These are phyloP conservation scores for Ariopsis seemanni DNA, from an alignment of 2,113 vertebrate genomes.

Conservation along the genomic window DNA sequence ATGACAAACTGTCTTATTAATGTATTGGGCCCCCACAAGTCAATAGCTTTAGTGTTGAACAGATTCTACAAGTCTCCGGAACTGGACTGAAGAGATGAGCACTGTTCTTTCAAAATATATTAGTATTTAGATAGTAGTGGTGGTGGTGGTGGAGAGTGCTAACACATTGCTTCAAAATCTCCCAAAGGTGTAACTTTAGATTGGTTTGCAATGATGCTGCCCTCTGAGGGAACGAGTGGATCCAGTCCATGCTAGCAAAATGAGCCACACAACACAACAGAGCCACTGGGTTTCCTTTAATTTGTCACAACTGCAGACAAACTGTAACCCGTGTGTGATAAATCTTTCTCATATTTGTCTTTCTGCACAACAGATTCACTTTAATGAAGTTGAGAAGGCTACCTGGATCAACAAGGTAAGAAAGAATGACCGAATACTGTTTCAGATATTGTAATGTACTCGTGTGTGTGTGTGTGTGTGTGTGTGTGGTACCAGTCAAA, in stretches of 20 bases:
- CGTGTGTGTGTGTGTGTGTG: too few relatives aligned
- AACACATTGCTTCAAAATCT: neutral
- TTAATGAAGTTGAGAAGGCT: slow-evolving; percentile 87
- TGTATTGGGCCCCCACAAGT: neutral
- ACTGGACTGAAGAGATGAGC: neutral
- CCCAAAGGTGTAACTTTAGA: neutral
- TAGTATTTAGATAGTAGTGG: neutral
- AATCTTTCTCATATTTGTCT: neutral
- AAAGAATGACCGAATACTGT: neutral
- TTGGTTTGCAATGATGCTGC: neutral
- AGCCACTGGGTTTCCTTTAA: neutral
- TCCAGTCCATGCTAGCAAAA: neutral
- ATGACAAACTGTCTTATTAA: neutral
- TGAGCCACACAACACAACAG: neutral
- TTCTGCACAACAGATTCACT: slow-evolving; percentile 79
- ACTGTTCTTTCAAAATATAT: neutral
- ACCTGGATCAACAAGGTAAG: slow-evolving; percentile 96
- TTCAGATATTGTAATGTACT: neutral
- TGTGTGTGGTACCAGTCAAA: too few relatives aligned
- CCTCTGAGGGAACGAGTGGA: neutral
- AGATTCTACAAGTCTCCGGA: neutral
- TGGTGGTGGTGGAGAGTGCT: neutral
- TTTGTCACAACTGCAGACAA: neutral
- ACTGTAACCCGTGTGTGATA: neutral
- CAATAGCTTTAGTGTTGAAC: neutral